Conservation (phyloP, 2,797 vertebrate species). For the Coccyzus lansbergi region DNA sequence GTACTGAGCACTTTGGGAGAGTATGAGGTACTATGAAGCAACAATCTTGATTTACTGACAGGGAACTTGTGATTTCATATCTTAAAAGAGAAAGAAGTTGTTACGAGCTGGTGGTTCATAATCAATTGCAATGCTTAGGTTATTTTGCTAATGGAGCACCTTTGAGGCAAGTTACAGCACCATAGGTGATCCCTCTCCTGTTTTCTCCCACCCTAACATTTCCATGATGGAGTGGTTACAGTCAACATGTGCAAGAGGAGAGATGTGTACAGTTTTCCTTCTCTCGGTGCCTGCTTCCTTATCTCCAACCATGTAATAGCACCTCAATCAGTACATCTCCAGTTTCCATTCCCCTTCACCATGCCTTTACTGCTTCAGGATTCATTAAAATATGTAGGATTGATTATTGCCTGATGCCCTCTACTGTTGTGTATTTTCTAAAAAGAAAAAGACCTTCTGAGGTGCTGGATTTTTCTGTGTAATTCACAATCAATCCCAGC, state of each 20-base stretch:
- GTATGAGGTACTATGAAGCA: neutral
- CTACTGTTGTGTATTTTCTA: neutral
- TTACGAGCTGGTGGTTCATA: neutral
- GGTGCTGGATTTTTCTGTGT: neutral
- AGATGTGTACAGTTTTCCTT: neutral
- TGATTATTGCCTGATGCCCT: constrained; percentile 19
- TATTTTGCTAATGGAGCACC: neutral
- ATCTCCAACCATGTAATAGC: neutral
- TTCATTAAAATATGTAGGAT: neutral
- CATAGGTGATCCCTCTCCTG: rapidly evolving
- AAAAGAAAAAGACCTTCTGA: neutral
- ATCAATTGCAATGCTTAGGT: neutral
- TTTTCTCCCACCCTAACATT: neutral
- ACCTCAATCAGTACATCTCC: neutral
- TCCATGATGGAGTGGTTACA: neutral
- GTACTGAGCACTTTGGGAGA: neutral
- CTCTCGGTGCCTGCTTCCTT: neutral
- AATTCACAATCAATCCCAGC: neutral
- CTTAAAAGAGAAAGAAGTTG: neutral
- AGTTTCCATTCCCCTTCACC: neutral
- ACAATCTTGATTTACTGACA: neutral
- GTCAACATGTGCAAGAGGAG: neutral
- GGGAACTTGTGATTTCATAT: neutral
- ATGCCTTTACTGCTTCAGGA: neutral
- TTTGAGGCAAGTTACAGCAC: neutral